Percentiles rank a stretch among this genome's conserved stretches.
Evolutionary conservation across 2,113 vertebrate species (phyloP).

Genomic region (Pollimyrus isidori): DNA sequence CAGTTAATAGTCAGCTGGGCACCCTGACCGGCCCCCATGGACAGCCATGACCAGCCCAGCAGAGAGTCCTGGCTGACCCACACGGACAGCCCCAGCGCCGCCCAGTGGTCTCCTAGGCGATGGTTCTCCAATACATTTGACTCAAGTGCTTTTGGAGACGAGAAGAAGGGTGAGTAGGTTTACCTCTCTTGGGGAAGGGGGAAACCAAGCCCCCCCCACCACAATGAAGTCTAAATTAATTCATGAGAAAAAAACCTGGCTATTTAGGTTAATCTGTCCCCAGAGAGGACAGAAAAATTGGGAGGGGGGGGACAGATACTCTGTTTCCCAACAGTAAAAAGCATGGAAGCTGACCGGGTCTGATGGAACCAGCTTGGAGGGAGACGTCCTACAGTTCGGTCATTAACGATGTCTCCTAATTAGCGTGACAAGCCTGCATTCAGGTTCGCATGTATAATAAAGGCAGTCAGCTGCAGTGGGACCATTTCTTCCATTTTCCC

Average conservation of each 20-base stretch:
- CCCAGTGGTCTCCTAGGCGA: neutral
- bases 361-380: neutral
- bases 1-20: neutral
- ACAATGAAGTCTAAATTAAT: slow-evolving; percentile 58
- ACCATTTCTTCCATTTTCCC: neutral
- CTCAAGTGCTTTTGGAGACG: neutral
- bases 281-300: slow-evolving; percentile 31
- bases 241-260: slow-evolving; percentile 57
- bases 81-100: neutral
- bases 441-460: neutral
- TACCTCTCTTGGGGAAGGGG: slow-evolving; percentile 44
- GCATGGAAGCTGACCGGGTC: neutral
- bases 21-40: neutral
- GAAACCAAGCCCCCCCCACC: slow-evolving; percentile 30
- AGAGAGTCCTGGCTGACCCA: neutral
- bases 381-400: neutral
- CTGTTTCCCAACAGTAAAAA: slow-evolving; percentile 13
- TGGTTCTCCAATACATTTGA: neutral
- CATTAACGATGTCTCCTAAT: neutral
- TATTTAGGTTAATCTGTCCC: slow-evolving; percentile 60
- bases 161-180: slow-evolving; percentile 33
- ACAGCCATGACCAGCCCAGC: neutral
- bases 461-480: neutral
- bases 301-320: slow-evolving; percentile 2
- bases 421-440: neutral